Base-by-base conservation (phyloP, 2,888 invertebrate species). In the Mactromeris polynyma region DNA sequence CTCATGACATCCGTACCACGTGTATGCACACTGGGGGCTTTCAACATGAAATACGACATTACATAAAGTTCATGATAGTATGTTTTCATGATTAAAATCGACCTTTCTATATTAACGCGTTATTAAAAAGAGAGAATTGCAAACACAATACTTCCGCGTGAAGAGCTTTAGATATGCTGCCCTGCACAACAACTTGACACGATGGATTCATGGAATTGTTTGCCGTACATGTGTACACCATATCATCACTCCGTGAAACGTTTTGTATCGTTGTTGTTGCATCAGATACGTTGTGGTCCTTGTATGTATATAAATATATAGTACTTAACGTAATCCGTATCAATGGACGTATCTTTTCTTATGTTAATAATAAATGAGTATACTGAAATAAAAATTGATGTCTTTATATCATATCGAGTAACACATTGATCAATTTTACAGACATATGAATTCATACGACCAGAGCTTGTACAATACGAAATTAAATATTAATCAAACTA, bases 221-320 rank as follows among this genome's bases (percentile, higher is more conserved):
- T 42, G 36, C 42, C 21, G 79, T 79, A 42, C 79, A 79, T 40
- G 79, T 79, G 40, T 79, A 79, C 11, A n/a, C n/a, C 79, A 79
- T 42, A 11, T 21, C 38, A n/a, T 79, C 79, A 42, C 21, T n/a
- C 9, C 79, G 33, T 79, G 42, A 21, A 26, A 79, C 42, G 36
- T 79, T 79, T 1, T 2, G 19, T 40, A 42, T 33, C n/a, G 14
- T 40, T 14, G 42, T n/a, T 6, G n/a, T 64, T 26, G 26, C 26
- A 26, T 26, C n/a, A 26, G 26, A 26, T 11, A 64, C 7, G 11
- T 64, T 64, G 26, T 64, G 26, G 4, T n/a, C 26, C 26, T 26
- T 64, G 26, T n/a, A 64, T 64, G 58, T 64, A n/a, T n/a, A n/a
- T n/a, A n/a, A n/a, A n/a, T n/a, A n/a, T n/a, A n/a, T n/a, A n/a